Base-by-base conservation (phyloP, 2,888 invertebrate genomes). In the Synergus umbraculus region DNA sequence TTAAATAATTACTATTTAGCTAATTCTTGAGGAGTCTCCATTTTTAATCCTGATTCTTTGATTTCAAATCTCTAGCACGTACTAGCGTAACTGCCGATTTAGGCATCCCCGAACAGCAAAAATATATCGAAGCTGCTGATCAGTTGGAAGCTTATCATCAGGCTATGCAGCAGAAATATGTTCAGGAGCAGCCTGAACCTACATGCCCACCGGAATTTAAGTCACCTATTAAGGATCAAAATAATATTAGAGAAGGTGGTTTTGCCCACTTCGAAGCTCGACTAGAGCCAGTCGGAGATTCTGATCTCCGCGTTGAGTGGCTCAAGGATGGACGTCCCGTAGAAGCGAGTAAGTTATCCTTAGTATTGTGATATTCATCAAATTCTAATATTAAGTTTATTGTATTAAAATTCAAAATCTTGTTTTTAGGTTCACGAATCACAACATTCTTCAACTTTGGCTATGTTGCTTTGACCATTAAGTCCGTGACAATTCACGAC, bases 181-280 rank as follows among this genome's bases (percentile, higher is more conserved):
- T 96, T 83, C 95, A 96, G 88, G 97, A 97, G 93, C 94, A 94
- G 80, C 96, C 96, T 64, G 97, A 97, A 92, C 95, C 96, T 88
- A 94, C 95, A 64, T 95, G 95, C 85, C 95, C 95, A 87, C 98
- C 98, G 81, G 96, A 96, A 93, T 98, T 98, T 92, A 97, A 97
- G 92, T 96, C 97, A 46, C 97, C 97, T 65, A 97, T 98, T 84
- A 97, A 96, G 92, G 97, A 97, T 93, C 97, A 97, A 93, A 93
- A 95, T 77, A 96, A 96, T 90, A 95, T 97, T 89, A 96, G 96
- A 89, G 98, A 98, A 93, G 97, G 98, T 86, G 98, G 97, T 85
- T 98, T 97, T 89, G 98, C 98, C 86, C 98, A 98, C 91, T 98
- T 98, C 90, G 98, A 98, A 94, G 98, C 98, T 86, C 96, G 98